Evolutionary conservation across 2,888 invertebrate species (phyloP).

Genomic region (Deroplatys truncata): DNA sequence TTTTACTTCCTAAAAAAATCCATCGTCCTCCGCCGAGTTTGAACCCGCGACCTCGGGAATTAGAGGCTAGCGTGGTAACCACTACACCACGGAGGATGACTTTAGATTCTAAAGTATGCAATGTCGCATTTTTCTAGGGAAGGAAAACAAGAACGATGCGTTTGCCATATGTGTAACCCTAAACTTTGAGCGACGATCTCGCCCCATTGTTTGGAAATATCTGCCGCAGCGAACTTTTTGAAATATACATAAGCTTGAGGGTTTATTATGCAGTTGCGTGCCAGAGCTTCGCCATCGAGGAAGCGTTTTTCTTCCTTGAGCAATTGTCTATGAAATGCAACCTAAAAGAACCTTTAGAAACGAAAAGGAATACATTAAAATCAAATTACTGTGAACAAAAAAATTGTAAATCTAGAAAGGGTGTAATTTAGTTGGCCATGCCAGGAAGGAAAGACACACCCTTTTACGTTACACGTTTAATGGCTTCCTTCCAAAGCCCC

Average conservation of each 20-base stretch:
- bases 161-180: no score
- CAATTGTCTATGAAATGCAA: background rate
- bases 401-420: background rate
- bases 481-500: background rate
- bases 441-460: background rate
- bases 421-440: background rate
- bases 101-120: no score
- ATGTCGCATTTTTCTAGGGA: no score
- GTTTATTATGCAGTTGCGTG: background rate
- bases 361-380: background rate
- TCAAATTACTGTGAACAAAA: background rate
- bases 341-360: background rate
- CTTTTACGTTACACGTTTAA: background rate
- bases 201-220: background rate
- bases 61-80: no score
- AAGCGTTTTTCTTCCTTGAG: background rate
- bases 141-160: no score
- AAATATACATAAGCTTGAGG: background rate
- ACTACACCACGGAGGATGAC: no score
- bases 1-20: no score
- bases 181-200: background rate
- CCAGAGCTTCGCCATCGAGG: background rate
- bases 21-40: no score
- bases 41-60: no score
- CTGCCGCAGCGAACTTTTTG: background rate